Evolutionary conservation across 1,140 invertebrate genomes (phyloP).

Genomic region (Plectrocnemia conspersa): DNA sequence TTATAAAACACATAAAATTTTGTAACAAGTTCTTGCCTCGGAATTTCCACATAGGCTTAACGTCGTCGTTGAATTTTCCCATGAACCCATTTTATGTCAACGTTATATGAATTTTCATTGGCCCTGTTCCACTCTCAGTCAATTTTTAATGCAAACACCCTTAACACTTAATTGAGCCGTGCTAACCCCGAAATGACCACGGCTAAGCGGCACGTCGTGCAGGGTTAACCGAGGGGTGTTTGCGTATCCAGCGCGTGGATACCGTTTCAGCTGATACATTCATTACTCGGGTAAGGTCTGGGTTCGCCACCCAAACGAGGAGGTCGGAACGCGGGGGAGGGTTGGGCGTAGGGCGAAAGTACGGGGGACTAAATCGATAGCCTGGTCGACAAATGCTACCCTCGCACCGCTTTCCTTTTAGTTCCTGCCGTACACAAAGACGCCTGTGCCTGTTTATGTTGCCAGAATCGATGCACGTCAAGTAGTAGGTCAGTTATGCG

Average conservation of each 20-base stretch:
- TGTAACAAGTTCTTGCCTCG: too few relatives aligned
- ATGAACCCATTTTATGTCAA: too few relatives aligned
- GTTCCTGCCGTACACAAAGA: not conserved
- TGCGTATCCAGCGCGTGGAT: not conserved
- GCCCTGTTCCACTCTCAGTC: too few relatives aligned
- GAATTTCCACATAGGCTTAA: too few relatives aligned
- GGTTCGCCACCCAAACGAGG: not conserved
- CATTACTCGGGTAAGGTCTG: conserved; percentile 11
- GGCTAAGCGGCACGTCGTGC: not conserved
- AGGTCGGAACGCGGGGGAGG: not conserved
- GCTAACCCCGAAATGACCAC: too few relatives aligned
- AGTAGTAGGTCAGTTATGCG: conserved; percentile 3
- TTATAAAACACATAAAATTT: too few relatives aligned
- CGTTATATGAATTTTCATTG: too few relatives aligned
- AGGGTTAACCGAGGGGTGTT: not conserved
- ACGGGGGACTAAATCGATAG: conserved; percentile 16
- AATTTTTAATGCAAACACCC: too few relatives aligned
- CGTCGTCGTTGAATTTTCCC: too few relatives aligned
- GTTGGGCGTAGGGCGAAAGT: not conserved
- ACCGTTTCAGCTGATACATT: conserved; percentile 24
- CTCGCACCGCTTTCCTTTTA: not conserved
- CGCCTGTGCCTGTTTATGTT: not conserved
- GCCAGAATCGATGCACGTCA: not conserved
- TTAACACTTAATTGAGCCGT: too few relatives aligned
- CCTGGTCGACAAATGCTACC: not conserved